Evolutionary conservation across 2,113 vertebrate genomes (phyloP).

Genomic region (Podarcis muralis): DNA sequence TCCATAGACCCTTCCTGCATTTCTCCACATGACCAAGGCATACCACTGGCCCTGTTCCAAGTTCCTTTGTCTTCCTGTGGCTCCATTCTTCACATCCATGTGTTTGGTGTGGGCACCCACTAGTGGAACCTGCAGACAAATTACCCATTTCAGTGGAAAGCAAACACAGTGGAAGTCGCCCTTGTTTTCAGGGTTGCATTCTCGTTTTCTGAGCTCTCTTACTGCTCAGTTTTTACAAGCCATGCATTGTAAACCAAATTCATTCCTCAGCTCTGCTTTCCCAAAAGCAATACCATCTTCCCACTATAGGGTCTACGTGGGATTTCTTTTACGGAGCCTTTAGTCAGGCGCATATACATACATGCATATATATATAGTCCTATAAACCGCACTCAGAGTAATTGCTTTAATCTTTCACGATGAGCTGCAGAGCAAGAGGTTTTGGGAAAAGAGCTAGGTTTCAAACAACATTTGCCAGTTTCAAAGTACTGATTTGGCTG

Average conservation of each 20-base stretch:
- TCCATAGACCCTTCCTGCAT: too few species aligned
- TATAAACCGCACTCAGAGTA: constrained; percentile 3
- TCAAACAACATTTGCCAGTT: constrained; percentile 20
- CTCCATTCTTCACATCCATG: neutral
- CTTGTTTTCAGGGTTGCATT: constrained; percentile 24
- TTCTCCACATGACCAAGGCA: neutral
- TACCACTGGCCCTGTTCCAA: neutral
- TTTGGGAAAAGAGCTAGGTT: constrained; percentile 12
- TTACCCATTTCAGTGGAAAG: neutral
- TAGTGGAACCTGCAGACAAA: neutral
- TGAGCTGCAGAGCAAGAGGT: constrained; percentile 3
- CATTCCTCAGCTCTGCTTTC: constrained; percentile 24
- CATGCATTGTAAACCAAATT: constrained; percentile 38
- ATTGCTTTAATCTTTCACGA: constrained; percentile 41
- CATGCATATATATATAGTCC: neutral
- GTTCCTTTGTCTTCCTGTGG: neutral
- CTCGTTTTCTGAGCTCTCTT: constrained; percentile 4
- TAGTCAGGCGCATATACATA: neutral
- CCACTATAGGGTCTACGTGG: neutral
- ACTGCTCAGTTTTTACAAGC: neutral
- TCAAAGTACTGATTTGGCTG: neutral
- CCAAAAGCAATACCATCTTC: constrained; percentile 11
- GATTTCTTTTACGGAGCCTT: constrained; percentile 33
- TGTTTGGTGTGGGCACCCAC: neutral
- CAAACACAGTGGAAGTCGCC: neutral